Evolutionary conservation across 2,888 invertebrate species (phyloP).

Genomic region (Perizoma affinitatum): DNA sequence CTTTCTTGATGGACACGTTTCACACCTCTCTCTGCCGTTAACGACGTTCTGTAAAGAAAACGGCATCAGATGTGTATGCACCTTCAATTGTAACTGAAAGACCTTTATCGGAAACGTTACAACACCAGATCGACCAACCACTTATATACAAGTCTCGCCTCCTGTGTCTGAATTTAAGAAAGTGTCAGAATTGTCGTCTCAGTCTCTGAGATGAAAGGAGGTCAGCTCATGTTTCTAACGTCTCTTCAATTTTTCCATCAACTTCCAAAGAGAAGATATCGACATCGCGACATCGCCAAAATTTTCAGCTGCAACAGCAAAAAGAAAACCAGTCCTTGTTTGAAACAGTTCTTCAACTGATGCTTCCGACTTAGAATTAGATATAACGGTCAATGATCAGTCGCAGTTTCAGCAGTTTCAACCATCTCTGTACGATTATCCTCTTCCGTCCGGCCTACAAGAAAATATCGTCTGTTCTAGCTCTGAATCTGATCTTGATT

Average conservation of each 20-base stretch:
- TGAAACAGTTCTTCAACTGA: slow-evolving; percentile 38
- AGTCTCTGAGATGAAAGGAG: slow-evolving; percentile 26
- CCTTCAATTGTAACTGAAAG: slow-evolving; percentile 23
- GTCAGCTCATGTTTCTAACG: slow-evolving; percentile 29
- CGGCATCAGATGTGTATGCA: no score
- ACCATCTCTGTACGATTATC: slow-evolving; percentile 41
- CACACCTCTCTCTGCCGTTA: neutral
- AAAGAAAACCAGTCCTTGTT: slow-evolving; percentile 39
- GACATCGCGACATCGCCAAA: slow-evolving; percentile 35
- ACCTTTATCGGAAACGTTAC: slow-evolving; percentile 29
- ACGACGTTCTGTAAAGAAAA: neutral
- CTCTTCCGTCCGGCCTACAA: slow-evolving; percentile 35
- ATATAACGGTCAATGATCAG: slow-evolving; percentile 36
- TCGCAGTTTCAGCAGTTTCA: slow-evolving; percentile 26
- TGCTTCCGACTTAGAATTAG: slow-evolving; percentile 35
- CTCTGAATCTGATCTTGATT: slow-evolving; percentile 34
- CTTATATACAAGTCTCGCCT: slow-evolving; percentile 30
- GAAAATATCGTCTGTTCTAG: slow-evolving; percentile 35
- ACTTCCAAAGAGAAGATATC: slow-evolving; percentile 30
- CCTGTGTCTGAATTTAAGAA: slow-evolving; percentile 29
- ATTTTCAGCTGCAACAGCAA: slow-evolving; percentile 35
- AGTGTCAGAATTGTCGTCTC: slow-evolving; percentile 31
- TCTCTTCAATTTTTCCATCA: slow-evolving; percentile 31
- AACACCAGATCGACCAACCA: slow-evolving; percentile 34
- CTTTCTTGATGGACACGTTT: slow-evolving; percentile 7